Evolutionary conservation across 1,140 invertebrate genomes (phyloP).

Genomic region (Danaus plexippus): DNA sequence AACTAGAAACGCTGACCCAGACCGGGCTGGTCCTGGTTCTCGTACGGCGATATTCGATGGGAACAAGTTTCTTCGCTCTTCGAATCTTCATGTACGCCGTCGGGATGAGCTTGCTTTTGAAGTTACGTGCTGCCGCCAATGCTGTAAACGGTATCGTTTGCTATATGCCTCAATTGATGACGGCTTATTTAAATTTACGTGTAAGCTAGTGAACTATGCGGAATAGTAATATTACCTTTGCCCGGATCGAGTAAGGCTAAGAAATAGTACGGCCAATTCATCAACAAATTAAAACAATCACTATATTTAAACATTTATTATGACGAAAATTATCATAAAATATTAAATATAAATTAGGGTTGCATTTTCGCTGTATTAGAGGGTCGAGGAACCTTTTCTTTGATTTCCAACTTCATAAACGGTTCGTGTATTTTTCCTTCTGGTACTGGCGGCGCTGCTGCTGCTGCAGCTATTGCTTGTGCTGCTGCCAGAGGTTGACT

Average conservation of each 20-base stretch:
- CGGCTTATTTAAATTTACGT: no score
- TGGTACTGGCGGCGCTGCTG: background rate
- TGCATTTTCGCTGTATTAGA: constrained; percentile 12
- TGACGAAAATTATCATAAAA: no score
- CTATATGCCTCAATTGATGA: constrained; percentile 1
- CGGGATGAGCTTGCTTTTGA: background rate
- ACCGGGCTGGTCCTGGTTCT: background rate
- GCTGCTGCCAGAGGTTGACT: constrained; percentile 14
- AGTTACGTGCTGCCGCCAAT: constrained; percentile 1
- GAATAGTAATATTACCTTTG: no score
- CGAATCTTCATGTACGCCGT: background rate
- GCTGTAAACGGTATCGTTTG: constrained; percentile 8
- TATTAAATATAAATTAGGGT: no score
- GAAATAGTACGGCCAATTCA: no score
- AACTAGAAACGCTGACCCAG: background rate
- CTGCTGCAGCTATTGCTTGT: constrained; percentile 8
- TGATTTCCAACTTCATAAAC: constrained; percentile 3
- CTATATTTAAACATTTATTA: no score
- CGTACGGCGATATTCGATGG: no score
- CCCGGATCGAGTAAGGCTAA: no score
- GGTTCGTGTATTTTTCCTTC: constrained; percentile 1
- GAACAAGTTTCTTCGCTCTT: background rate
- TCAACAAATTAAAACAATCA: no score
- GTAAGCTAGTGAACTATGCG: no score
- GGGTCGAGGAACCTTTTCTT: constrained; percentile 10